phyloP scores from a whole-genome alignment of 2,888 invertebrate genomes.

The Trichopoda pennipes region DNA sequence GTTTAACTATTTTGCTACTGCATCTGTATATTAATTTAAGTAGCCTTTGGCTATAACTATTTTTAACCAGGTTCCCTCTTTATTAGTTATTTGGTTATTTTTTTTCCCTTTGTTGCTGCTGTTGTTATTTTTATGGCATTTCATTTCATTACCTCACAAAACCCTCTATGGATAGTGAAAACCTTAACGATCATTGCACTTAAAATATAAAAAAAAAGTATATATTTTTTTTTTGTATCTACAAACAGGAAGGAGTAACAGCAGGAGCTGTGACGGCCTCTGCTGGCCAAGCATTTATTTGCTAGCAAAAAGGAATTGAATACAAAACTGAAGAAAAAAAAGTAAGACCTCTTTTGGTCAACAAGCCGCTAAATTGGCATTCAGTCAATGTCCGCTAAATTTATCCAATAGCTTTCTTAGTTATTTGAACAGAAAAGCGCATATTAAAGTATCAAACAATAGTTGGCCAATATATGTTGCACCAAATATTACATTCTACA shows the following conservation, averaged over 20 bases:
- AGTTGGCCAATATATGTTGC: slow-evolving; percentile 14
- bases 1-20: slow-evolving; percentile 65
- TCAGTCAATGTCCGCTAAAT: slow-evolving; percentile 68
- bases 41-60: slow-evolving; percentile 59
- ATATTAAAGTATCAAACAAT: slow-evolving; percentile 10
- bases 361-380: slow-evolving; percentile 65
- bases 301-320: slow-evolving; percentile 14
- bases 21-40: slow-evolving; percentile 63
- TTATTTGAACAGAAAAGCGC: slow-evolving; percentile 52
- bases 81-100: slow-evolving; percentile 27
- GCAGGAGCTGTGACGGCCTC: slow-evolving; percentile 69
- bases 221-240: slow-evolving; percentile 23
- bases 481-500: neutral
- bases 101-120: slow-evolving; percentile 20
- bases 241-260: slow-evolving; percentile 70
- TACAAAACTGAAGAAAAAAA: slow-evolving; percentile 21
- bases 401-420: slow-evolving; percentile 53
- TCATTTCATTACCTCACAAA: slow-evolving; percentile 43
- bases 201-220: slow-evolving; percentile 31
- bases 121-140: slow-evolving; percentile 49
- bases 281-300: slow-evolving; percentile 57
- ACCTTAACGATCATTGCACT: slow-evolving; percentile 59
- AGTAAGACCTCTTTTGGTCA: slow-evolving; percentile 53
- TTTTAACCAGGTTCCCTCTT: slow-evolving; percentile 56
- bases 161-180: slow-evolving; percentile 59